A percentile compares a stretch with the other conserved stretches of the same genome.
phyloP scores from a whole-genome alignment of 2,797 vertebrate species.

The Peromyscus eremicus region DNA sequence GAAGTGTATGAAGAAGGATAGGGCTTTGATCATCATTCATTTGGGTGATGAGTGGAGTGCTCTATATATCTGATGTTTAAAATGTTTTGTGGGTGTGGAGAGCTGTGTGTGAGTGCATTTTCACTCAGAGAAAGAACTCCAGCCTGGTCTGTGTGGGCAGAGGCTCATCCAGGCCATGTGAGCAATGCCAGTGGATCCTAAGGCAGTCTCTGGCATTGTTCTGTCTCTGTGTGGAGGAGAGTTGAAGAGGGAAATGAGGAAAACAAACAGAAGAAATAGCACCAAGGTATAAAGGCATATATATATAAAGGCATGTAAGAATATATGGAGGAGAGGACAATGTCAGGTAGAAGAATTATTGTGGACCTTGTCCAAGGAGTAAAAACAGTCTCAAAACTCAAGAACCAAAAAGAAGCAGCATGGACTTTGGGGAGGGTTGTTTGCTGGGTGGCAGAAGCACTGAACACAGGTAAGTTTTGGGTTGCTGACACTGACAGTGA shows the following conservation, averaged over 20 bases:
- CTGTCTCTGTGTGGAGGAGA: too few species aligned
- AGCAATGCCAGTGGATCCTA: neutral
- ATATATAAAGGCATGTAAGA: neutral
- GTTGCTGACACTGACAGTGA: rapidly evolving
- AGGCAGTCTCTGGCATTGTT: neutral
- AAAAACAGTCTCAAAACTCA: neutral
- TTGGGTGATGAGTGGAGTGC: too few species aligned
- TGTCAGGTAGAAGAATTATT: neutral
- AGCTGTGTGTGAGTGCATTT: neutral
- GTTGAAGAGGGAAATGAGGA: rapidly evolving
- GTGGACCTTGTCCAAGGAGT: neutral
- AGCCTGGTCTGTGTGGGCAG: neutral
- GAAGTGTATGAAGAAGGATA: neutral
- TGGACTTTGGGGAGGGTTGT: neutral
- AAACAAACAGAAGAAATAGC: neutral
- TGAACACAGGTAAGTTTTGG: neutral
- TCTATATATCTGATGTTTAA: neutral
- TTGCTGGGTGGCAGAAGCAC: too few species aligned
- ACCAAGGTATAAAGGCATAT: neutral
- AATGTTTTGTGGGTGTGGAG: neutral
- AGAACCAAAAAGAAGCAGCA: neutral
- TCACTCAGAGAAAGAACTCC: neutral
- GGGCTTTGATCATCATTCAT: neutral
- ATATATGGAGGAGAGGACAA: neutral
- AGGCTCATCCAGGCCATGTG: rapidly evolving